phyloP scores from a whole-genome alignment of 37 sponge, comb jelly and placozoan species.

The Geodia barretti region DNA sequence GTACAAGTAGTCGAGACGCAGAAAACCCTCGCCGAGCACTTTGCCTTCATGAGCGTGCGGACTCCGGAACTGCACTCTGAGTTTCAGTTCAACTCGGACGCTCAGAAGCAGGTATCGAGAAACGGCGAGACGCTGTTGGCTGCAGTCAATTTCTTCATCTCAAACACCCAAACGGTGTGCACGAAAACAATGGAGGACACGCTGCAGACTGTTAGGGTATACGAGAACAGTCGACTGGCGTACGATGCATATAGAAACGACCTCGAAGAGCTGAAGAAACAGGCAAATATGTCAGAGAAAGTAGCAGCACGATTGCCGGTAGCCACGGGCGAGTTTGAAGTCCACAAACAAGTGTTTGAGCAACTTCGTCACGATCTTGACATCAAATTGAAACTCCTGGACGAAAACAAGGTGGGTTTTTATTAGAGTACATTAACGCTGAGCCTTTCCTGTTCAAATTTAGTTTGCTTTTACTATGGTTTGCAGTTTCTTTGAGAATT shows the following conservation, averaged over 20 bases:
- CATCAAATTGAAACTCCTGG: conserved; percentile 90
- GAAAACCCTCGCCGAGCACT: conserved; percentile 82
- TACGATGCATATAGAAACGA: conserved; percentile 91
- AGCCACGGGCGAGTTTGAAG: conserved; percentile 69
- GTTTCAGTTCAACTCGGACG: conserved; percentile 80
- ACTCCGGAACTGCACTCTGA: conserved; percentile 77
- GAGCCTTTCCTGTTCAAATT: too few relatives aligned
- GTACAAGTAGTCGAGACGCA: conserved; percentile 70
- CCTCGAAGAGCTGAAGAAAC: conserved; percentile 56
- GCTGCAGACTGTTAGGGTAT: conserved; percentile 76
- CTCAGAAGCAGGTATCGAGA: conserved; percentile 71
- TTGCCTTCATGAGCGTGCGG: conserved; percentile 81
- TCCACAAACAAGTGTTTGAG: conserved; percentile 77
- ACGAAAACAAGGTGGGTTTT: conserved; percentile 84
- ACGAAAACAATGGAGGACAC: conserved; percentile 96
- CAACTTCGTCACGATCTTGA: conserved; percentile 77
- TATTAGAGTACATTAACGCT: neutral
- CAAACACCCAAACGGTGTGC: conserved; percentile 75
- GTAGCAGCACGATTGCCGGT: conserved; percentile 50
- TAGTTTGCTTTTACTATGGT: too few relatives aligned
- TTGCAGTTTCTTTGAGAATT: too few relatives aligned
- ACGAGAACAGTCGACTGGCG: conserved; percentile 73
- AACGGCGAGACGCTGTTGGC: conserved; percentile 78
- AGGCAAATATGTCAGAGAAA: conserved; percentile 40
- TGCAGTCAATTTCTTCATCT: conserved; percentile 55